phyloP scores from a whole-genome alignment of 2,113 vertebrate genomes.

The Pteruthius melanotis region DNA sequence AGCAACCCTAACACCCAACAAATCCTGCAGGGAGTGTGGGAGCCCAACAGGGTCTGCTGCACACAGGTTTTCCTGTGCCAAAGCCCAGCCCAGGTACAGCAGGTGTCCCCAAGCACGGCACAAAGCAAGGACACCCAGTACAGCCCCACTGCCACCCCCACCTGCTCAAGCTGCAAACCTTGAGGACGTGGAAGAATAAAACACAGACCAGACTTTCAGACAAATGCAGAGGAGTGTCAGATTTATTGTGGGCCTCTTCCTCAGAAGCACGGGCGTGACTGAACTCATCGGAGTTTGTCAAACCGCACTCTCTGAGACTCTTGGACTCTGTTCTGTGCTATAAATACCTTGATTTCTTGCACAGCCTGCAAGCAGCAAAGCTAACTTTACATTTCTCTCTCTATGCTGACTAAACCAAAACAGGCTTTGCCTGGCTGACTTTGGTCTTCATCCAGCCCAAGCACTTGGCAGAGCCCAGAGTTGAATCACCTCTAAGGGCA shows the following conservation, averaged over 20 bases:
- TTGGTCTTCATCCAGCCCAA: background rate
- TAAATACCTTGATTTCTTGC: background rate
- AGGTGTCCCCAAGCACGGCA: background rate
- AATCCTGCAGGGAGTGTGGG: background rate
- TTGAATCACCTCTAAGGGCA: background rate
- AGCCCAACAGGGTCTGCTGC: background rate
- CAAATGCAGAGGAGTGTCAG: background rate
- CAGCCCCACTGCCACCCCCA: background rate
- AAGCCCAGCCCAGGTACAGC: background rate
- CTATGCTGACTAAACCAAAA: background rate
- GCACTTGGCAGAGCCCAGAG: background rate
- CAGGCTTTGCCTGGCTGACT: background rate
- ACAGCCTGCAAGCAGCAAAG: background rate
- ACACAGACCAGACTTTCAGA: background rate
- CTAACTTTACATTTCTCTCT: background rate
- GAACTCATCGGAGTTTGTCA: background rate
- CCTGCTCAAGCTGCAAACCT: background rate
- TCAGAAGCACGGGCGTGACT: background rate
- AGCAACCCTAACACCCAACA: background rate
- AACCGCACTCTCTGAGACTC: background rate
- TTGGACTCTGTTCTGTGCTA: background rate
- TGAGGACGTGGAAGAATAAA: background rate
- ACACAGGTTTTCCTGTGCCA: background rate
- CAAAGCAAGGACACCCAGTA: rapidly evolving
- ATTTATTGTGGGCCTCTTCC: background rate